These are phyloP conservation scores for Tipula vernalis DNA, from an alignment of 2,888 invertebrate species.

Conservation along the genomic window DNA sequence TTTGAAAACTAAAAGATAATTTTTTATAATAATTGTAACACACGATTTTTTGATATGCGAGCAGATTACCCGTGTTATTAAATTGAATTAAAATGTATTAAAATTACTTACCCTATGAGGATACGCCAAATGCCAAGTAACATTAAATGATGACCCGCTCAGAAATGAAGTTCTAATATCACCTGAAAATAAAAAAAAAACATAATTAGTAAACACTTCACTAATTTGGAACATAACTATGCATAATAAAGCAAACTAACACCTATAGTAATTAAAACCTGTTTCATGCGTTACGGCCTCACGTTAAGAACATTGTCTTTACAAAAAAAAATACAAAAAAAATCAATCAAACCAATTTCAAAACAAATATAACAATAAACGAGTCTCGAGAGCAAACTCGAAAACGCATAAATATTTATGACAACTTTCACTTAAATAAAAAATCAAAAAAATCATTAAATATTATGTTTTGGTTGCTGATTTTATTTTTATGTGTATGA, in stretches of 20 bases:
- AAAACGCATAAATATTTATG: not conserved
- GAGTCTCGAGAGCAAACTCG: not conserved
- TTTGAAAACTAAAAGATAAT: no score
- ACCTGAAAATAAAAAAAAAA: conserved; percentile 38
- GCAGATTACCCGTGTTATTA: not conserved
- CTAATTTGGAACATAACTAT: no score
- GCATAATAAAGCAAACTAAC: not conserved
- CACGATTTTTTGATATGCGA: no score
- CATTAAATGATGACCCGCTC: conserved; percentile 72
- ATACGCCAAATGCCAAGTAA: conserved; percentile 89
- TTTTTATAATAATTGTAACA: no score
- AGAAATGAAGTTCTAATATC: conserved; percentile 64
- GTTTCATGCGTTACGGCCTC: not conserved
- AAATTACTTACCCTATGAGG: conserved; percentile 64
- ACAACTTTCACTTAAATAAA: not conserved
- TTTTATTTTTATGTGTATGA: not conserved
- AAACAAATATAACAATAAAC: not conserved
- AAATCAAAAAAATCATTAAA: not conserved
- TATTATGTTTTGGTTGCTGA: not conserved
- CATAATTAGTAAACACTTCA: not conserved
- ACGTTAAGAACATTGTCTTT: not conserved
- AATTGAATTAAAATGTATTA: not conserved
- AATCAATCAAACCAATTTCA: not conserved
- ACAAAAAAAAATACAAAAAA: not conserved
- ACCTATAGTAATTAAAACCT: not conserved